Conservation (phyloP, 2,797 vertebrate genomes). For the Muscicapa striata region DNA sequence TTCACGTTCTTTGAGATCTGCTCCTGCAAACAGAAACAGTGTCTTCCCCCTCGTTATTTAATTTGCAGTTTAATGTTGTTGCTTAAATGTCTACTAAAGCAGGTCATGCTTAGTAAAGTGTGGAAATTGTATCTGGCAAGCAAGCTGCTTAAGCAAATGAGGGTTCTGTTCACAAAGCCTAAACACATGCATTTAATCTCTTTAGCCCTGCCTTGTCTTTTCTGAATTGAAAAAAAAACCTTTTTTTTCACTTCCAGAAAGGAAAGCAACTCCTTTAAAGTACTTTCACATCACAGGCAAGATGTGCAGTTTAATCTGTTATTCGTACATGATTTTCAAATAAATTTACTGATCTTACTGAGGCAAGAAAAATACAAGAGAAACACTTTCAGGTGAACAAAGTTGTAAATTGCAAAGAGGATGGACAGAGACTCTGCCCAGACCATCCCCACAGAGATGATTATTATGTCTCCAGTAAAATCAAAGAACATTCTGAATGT, state of each 20-base stretch:
- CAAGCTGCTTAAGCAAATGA: slow-evolving; percentile 60
- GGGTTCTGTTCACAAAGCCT: slow-evolving; percentile 30
- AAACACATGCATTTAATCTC: background rate
- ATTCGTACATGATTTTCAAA: background rate
- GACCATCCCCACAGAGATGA: background rate
- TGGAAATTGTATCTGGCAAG: slow-evolving; percentile 62
- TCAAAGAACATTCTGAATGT: background rate
- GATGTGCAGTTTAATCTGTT: background rate
- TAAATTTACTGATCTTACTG: background rate
- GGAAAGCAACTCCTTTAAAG: background rate
- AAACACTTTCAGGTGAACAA: background rate
- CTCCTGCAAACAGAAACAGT: slow-evolving; percentile 34
- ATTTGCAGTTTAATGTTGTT: slow-evolving; percentile 42
- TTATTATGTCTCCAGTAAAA: background rate
- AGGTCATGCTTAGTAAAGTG: slow-evolving; percentile 63
- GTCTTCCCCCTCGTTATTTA: slow-evolving; percentile 17
- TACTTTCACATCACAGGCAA: background rate
- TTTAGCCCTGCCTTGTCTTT: background rate
- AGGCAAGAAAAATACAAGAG: background rate
- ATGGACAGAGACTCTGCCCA: background rate
- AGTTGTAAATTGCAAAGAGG: background rate
- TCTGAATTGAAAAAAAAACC: background rate
- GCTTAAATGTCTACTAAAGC: slow-evolving; percentile 40
- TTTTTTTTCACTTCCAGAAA: background rate
- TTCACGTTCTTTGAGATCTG: background rate